phyloP scores from a whole-genome alignment of 2,888 invertebrate species.

The Chymomyza fuscimana region DNA sequence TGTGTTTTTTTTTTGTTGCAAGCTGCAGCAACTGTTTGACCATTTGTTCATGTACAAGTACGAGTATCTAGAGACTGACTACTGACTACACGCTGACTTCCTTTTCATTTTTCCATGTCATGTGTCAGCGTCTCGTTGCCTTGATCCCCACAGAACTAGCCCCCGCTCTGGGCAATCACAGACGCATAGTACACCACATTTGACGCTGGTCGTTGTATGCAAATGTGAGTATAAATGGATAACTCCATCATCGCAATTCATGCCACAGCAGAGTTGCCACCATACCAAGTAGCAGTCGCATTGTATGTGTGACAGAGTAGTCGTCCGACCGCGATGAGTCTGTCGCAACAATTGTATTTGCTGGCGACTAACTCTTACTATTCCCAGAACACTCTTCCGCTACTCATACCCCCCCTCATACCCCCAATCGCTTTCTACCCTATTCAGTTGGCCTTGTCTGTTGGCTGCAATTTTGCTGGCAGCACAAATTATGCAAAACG shows the following conservation, averaged over 20 bases:
- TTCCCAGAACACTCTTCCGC: neutral
- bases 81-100: slow-evolving; percentile 48
- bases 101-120: slow-evolving; percentile 75
- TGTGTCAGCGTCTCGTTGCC: slow-evolving; percentile 70
- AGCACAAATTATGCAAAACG: slow-evolving; percentile 72
- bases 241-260: slow-evolving; percentile 75
- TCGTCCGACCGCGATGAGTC: slow-evolving; percentile 46
- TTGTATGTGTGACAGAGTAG: neutral
- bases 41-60: slow-evolving; percentile 37
- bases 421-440: neutral
- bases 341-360: slow-evolving; percentile 65
- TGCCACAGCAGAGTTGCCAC: slow-evolving; percentile 41
- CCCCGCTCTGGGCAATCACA: slow-evolving; percentile 62
- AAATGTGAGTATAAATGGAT: slow-evolving; percentile 74
- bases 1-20: neutral
- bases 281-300: slow-evolving; percentile 23
- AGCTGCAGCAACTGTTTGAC: slow-evolving; percentile 32
- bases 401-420: neutral
- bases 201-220: slow-evolving; percentile 54
- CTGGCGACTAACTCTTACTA: slow-evolving; percentile 9
- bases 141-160: slow-evolving; percentile 20
- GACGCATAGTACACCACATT: slow-evolving; percentile 43
- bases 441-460: slow-evolving; percentile 26
- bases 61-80: slow-evolving; percentile 34
- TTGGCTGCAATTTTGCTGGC: slow-evolving; percentile 67